Evolutionary conservation across 2,113 vertebrate genomes (phyloP), one percentile per base, ranked within the genome.

Genomic region (Nymphicus hollandicus): DNA sequence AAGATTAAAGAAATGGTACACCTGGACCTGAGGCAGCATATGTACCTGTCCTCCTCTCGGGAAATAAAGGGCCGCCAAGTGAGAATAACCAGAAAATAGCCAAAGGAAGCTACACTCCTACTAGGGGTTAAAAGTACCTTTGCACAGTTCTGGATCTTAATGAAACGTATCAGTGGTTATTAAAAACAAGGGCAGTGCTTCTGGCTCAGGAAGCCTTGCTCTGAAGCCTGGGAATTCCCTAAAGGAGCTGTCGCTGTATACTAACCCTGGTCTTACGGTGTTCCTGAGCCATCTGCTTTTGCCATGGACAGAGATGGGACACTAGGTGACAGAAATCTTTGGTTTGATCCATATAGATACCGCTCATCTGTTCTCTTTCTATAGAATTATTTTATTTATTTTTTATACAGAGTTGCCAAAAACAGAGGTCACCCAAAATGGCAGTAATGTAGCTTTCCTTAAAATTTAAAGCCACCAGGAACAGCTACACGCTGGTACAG

Each of bases 1-100:
- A 87, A 95, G 81, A 83, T 71, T 68, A 64, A 95, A 88, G 63
- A 85, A 95, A 83, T 31, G 31, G 63, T 33, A 73, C 87, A 93
- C 74, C 81, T 88, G 91, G 68, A 74, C 43, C 65, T 66, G 69
- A 77, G 20, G 29, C 29, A 83, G 53, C 50, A 81, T 70, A 76
- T 80, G 33, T 73, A 56, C 39, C 37, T 70, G n/a, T 46, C 18
- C 22, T 93, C 22, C 24, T 69, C 2, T 4, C 24, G 9, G 22
- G 39, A 91, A 47, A 88, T 43, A 73, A 49, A 85, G 41, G 53
- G 50, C 41, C 11, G 6, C 27, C 28, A 69, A 76, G 44, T 65
- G 37, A 70, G 18, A 82, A 72, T 23, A 80, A 47, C 28, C n/a
- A 92, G 82, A 46, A 90, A 94, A 56, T 9, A 33, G 14, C 28